A percentile compares a stretch with the other conserved stretches of the same genome.
Conservation (phyloP, 2,113 vertebrate species). For the Gobiocypris rarus region DNA sequence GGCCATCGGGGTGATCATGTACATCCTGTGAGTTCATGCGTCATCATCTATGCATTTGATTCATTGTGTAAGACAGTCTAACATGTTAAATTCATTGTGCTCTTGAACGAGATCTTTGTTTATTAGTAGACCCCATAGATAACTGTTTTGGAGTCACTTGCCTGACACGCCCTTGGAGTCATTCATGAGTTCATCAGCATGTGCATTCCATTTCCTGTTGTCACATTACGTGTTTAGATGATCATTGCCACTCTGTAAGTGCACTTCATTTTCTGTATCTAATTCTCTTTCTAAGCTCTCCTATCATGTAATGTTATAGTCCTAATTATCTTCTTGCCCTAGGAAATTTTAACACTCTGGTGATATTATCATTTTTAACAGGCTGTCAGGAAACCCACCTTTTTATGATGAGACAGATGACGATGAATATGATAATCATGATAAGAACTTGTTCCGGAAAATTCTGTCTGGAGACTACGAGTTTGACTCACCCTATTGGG, state of each 20-base stretch:
- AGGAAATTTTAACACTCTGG: background rate
- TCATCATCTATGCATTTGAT: background rate
- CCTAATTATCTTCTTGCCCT: background rate
- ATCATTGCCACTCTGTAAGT: constrained; percentile 33
- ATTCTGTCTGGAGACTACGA: constrained; percentile 96
- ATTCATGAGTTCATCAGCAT: constrained; percentile 13
- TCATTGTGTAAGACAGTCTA: background rate
- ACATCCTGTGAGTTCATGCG: constrained; percentile 89
- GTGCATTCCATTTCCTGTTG: constrained; percentile 36
- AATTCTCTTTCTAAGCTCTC: background rate
- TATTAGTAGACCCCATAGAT: constrained; percentile 1
- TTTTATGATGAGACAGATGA: constrained; percentile 96
- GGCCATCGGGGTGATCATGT: constrained; percentile 98
- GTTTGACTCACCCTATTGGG: constrained; percentile 97
- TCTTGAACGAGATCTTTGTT: background rate
- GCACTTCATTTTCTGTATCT: background rate
- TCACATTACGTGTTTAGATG: constrained; percentile 2
- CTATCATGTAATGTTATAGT: background rate
- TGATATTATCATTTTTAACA: constrained; percentile 58
- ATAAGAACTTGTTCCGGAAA: constrained; percentile 97
- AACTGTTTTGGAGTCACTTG: constrained; percentile 18
- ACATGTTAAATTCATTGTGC: background rate
- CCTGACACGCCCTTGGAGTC: background rate
- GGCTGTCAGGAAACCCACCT: constrained; percentile 95
- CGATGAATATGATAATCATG: constrained; percentile 92